Evolutionary conservation across 1,140 invertebrate genomes (phyloP), one percentile per base, ranked within the genome.

Genomic region (Bilobella aurantiaca): DNA sequence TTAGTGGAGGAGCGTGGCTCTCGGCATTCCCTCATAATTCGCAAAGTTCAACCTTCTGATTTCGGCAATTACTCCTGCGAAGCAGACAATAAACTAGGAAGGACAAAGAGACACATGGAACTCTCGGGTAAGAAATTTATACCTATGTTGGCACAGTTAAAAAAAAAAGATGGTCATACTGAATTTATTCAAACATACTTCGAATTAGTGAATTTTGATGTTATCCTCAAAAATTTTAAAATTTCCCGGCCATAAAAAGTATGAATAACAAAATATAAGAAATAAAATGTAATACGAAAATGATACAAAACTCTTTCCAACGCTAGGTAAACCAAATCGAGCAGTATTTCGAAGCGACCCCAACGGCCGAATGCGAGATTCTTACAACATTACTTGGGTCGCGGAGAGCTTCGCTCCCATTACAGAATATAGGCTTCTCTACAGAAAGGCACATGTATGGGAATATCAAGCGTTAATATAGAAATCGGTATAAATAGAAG

Each of bases 51-150:
- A 72, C 77, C 78, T 37, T 79, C 82, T 60, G 85, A 86, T 77
- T 86, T 86, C 76, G 84, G 84, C 68, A 85, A 85, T 76, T 86
- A 86, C 74, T 84, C 82, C 69, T 86, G 85, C 76, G 80, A 82
- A 60, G 85, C 85, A 12, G 82, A 85, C 74, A 86, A 86, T 77
- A 79, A 80, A 73, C 77, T 85, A 37, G 85, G 85, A 64, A 82
- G 83, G 75, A 79, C 79, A 1, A 82, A 83, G 66, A 82, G 84
- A 76, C 82, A 79, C 74, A 78, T 86, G 61, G 81, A 84, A 77
- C 77, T 86, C 70, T 84, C 84, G 74, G 85, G 85, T 84, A 71
- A 74, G 66, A 64, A 46, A 32, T n/a, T n/a, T n/a, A n/a, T n/a
- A n/a, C n/a, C n/a, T n/a, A n/a, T n/a, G n/a, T n/a, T n/a, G n/a